phyloP scores from a whole-genome alignment of 2,113 vertebrate species.

The Muntiacus muntjak region DNA sequence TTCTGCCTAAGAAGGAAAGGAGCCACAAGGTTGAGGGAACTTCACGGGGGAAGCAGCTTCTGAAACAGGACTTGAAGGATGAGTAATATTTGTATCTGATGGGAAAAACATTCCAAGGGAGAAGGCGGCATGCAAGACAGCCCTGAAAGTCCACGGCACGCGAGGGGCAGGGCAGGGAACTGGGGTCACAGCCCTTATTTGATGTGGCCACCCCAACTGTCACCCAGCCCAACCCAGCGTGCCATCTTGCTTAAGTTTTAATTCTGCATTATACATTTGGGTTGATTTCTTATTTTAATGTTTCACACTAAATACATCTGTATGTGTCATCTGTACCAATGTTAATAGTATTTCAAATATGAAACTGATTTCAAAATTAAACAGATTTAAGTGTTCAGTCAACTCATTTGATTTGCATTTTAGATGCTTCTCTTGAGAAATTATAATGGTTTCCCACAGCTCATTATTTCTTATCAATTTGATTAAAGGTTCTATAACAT shows the following conservation, averaged over 20 bases:
- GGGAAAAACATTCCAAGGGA: background rate
- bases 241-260: conserved; percentile 74
- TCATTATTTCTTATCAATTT: conserved; percentile 69
- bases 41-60: background rate
- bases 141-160: background rate
- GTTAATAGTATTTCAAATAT: conserved; percentile 77
- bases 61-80: background rate
- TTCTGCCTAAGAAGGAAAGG: background rate
- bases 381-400: conserved; percentile 78
- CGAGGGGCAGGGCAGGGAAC: background rate
- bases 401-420: conserved; percentile 78
- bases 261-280: conserved; percentile 73
- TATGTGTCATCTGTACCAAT: conserved; percentile 76
- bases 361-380: conserved; percentile 81
- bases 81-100: background rate
- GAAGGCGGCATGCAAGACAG: background rate
- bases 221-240: conserved; percentile 59
- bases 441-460: conserved; percentile 43
- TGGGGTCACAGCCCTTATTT: background rate
- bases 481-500: conserved; percentile 44
- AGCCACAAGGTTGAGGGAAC: background rate
- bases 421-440: conserved; percentile 73
- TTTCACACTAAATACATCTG: conserved; percentile 74
- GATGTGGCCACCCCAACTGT: background rate
- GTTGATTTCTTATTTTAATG: conserved; percentile 77